These are phyloP conservation scores for Triplophysa tibetana DNA, from an alignment of 2,113 vertebrate genomes.

Conservation along the genomic window DNA sequence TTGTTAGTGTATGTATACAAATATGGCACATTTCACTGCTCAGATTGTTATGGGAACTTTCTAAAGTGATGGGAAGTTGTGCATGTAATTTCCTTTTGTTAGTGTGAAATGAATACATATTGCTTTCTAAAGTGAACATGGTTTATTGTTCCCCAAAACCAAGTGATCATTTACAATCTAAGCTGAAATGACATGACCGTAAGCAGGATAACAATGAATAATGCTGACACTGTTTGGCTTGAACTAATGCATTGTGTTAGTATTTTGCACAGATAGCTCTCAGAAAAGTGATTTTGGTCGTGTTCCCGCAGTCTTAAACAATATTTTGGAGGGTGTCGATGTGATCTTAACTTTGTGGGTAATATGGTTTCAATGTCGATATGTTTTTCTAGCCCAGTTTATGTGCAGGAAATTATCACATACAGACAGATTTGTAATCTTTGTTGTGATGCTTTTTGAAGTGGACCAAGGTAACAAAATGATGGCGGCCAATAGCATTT, in stretches of 20 bases:
- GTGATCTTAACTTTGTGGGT: too few relatives aligned
- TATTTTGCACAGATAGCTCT: too few relatives aligned
- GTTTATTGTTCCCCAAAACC: neutral
- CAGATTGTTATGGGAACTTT: neutral
- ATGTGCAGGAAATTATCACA: too few relatives aligned
- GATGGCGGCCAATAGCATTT: too few relatives aligned
- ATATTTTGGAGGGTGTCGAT: too few relatives aligned
- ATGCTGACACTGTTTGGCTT: neutral
- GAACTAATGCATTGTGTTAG: neutral
- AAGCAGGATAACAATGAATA: neutral
- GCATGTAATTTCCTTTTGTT: neutral
- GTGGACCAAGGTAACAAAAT: too few relatives aligned
- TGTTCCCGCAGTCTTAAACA: too few relatives aligned
- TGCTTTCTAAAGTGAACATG: neutral
- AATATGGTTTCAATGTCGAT: too few relatives aligned
- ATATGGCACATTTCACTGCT: neutral
- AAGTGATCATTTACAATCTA: neutral
- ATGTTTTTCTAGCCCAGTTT: too few relatives aligned
- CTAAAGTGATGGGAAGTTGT: neutral
- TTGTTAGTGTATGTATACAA: neutral
- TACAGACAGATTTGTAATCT: too few relatives aligned
- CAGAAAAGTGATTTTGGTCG: neutral
- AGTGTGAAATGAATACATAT: slow-evolving; percentile 1
- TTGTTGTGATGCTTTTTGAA: too few relatives aligned
- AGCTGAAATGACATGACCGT: neutral